Evolutionary conservation across 2,113 vertebrate species (phyloP).

Genomic region (Myanophis thanlyinensis): DNA sequence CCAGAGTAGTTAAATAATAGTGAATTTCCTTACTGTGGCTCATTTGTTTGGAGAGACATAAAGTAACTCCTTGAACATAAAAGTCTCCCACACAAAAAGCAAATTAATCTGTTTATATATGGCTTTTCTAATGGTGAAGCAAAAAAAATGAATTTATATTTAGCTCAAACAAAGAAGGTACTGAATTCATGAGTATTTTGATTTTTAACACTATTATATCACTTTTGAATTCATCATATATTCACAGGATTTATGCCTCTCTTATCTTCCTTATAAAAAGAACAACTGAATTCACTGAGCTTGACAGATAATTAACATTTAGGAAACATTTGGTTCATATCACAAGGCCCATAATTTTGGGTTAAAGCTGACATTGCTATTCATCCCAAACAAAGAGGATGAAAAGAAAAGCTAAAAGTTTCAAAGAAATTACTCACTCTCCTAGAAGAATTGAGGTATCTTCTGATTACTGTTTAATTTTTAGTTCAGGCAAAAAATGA

Average conservation of each 20-base stretch:
- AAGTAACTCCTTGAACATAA: conserved; percentile 42
- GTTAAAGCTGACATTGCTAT: neutral
- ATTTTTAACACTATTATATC: neutral
- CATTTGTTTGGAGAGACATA: conserved; percentile 6
- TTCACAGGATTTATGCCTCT: neutral
- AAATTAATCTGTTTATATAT: conserved; percentile 33
- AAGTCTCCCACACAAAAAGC: conserved; percentile 45
- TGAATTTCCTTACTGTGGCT: conserved; percentile 14
- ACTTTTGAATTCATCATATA: neutral
- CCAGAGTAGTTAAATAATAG: conserved; percentile 14
- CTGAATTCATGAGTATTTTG: neutral
- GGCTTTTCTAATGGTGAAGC: conserved; percentile 35
- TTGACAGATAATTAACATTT: neutral
- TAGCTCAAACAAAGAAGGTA: neutral
- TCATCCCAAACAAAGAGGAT: neutral
- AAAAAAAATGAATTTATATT: conserved; percentile 36
- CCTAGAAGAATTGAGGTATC: neutral
- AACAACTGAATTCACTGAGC: neutral
- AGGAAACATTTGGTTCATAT: neutral
- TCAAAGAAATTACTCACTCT: neutral
- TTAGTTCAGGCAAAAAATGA: neutral
- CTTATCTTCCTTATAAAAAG: neutral
- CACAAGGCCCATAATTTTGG: neutral
- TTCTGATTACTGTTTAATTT: neutral
- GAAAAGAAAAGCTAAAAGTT: neutral